phyloP scores from a whole-genome alignment of 2,113 vertebrate genomes.

The Amblyopsis rosae region DNA sequence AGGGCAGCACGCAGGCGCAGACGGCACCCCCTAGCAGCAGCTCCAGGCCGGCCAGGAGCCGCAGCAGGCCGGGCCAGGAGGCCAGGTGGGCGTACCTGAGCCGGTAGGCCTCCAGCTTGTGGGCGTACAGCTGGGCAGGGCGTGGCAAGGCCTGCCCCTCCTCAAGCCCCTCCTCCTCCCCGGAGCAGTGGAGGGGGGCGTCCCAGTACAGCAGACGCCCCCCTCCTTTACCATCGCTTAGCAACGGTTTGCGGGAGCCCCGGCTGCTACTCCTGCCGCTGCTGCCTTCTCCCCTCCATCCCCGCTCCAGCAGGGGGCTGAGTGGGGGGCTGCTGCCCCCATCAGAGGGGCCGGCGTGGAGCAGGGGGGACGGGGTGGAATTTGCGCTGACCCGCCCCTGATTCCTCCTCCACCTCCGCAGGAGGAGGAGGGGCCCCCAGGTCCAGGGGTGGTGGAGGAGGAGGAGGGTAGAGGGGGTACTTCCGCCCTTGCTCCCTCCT shows the following conservation, averaged over 20 bases:
- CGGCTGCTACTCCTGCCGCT: constrained; percentile 30
- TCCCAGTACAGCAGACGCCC: constrained; percentile 41
- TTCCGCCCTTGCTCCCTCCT: constrained; percentile 11
- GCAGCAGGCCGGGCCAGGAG: constrained; percentile 74
- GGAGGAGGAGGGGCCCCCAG: constrained; percentile 35
- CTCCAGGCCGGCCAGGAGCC: constrained; percentile 72
- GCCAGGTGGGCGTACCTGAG: constrained; percentile 74
- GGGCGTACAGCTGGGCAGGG: constrained; percentile 69
- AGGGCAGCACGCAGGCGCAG: constrained; percentile 76
- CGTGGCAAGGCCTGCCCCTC: constrained; percentile 39
- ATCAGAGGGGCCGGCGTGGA: neutral
- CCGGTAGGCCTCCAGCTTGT: constrained; percentile 70
- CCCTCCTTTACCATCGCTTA: constrained; percentile 31
- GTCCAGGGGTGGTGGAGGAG: constrained; percentile 62
- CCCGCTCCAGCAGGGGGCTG: constrained; percentile 60
- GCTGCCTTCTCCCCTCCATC: constrained; percentile 13
- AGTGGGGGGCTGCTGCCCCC: constrained; percentile 62
- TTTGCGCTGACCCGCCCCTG: neutral
- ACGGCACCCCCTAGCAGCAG: constrained; percentile 80
- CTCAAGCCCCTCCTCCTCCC: no score
- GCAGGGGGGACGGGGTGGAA: constrained; percentile 27
- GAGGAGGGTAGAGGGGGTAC: constrained; percentile 39
- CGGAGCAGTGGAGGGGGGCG: constrained; percentile 56
- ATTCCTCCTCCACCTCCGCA: constrained; percentile 30
- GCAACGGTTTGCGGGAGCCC: constrained; percentile 37